Base-by-base conservation (phyloP, 2,888 invertebrate genomes). In the Cheilosia variabilis region DNA sequence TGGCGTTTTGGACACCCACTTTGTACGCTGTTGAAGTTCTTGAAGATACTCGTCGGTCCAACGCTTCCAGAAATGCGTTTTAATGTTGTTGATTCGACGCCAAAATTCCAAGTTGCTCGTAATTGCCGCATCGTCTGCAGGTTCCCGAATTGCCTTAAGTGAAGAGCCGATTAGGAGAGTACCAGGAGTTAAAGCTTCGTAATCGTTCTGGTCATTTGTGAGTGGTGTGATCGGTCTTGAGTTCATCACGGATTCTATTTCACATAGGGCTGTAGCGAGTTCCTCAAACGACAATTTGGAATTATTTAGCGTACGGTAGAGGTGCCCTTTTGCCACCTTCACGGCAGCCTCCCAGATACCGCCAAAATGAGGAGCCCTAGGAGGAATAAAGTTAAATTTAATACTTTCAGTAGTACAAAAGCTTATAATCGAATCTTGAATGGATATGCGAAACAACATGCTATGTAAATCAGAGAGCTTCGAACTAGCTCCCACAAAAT, bases 171-270 rank as follows among this genome's bases (percentile, higher is more conserved):
- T 31, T 31, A 31, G 31, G 31, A 31, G 9, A 9, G 7, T 7
- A 31, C 31, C 31, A 31, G 31, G 31, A 1, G 31, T 31, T 31
- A 31, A 31, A 1, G 31, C 31, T 31, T 31, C 31, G 31, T 31
- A 31, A 31, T 9, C 31, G 2, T 31, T 31, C 9, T 7, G 31
- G 31, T 31, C 31, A 31, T 31, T 31, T 9, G 31, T 31, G 9
- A 31, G 31, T 31, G 31, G 9, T 31, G 75, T 47, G 19, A 80
- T 72, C 5, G 80, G 82, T 17, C 73, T 66, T 2, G 69, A 86
- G 52, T 86, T 86, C 60, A 87, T 58, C 1, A 86, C 45, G 45
- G 75, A 72, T 62, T 87, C 76, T 27, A 87, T 78, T 52, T 87
- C 87, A 22, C 73, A 69, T n/a, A 87, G 34, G 0, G 66, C 69